Evolutionary conservation across 2,113 vertebrate genomes (phyloP).

Genomic region (Semnornis frantzii): DNA sequence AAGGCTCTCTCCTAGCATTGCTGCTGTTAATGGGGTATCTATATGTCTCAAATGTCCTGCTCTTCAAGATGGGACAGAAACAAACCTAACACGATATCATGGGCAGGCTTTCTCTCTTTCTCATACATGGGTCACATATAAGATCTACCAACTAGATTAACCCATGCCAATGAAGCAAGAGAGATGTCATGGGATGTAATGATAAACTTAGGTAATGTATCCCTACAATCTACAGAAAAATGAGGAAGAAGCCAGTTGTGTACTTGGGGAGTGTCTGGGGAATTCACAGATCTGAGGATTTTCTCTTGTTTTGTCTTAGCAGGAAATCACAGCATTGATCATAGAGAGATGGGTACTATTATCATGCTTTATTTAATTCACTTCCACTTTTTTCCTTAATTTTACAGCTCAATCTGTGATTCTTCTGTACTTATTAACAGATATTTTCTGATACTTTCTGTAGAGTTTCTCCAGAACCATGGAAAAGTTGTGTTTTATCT

Average conservation of each 20-base stretch:
- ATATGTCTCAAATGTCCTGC: background rate
- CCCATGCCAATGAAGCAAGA: background rate
- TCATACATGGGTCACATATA: background rate
- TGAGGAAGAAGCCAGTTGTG: background rate
- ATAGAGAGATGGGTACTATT: background rate
- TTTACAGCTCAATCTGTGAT: background rate
- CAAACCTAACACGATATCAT: background rate
- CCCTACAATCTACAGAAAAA: background rate
- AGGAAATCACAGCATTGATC: background rate
- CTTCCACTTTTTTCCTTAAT: background rate
- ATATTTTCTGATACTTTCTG: background rate
- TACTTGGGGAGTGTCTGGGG: background rate
- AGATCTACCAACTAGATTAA: background rate
- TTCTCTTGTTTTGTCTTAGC: background rate
- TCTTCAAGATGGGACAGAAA: background rate
- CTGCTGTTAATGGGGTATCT: background rate
- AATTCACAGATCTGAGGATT: background rate
- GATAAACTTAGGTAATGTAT: background rate
- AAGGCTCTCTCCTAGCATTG: background rate
- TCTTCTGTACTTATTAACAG: background rate
- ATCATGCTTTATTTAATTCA: background rate
- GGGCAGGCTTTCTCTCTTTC: background rate
- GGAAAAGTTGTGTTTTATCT: slow-evolving; percentile 3
- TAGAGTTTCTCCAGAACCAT: background rate
- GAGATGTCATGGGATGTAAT: background rate